These are phyloP conservation scores for Choloepus hoffmanni DNA, from an alignment of 2,113 vertebrate species.

Conservation along the genomic window DNA sequence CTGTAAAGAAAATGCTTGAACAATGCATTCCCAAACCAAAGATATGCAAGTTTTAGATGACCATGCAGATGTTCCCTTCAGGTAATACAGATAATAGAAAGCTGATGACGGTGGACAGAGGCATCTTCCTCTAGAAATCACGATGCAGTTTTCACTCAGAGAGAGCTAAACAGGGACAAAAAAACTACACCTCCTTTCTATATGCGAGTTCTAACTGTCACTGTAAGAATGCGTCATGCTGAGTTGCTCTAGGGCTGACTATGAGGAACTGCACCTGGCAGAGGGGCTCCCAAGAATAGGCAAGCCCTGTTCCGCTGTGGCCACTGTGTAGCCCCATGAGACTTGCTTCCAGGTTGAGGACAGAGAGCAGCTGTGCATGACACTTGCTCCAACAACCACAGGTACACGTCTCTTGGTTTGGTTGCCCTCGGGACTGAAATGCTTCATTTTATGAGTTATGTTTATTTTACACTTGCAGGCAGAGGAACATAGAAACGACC, in stretches of 20 bases:
- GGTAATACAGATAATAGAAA: accelerated
- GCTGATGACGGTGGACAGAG: accelerated
- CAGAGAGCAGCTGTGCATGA: neutral
- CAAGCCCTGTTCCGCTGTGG: neutral
- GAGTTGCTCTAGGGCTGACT: neutral
- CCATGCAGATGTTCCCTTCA: accelerated
- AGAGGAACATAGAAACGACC: neutral
- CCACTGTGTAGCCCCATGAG: neutral
- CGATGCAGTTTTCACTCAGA: neutral
- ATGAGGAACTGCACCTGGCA: neutral
- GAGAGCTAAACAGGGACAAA: neutral
- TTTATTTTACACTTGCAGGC: neutral
- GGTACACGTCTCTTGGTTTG: accelerated
- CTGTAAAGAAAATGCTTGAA: neutral
- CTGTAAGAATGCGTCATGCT: neutral
- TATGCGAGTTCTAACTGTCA: neutral
- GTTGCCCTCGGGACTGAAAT: neutral
- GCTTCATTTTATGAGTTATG: neutral
- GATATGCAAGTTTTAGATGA: neutral
- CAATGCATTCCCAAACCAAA: neutral
- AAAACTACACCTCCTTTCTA: neutral
- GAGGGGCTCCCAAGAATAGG: neutral
- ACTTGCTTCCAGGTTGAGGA: neutral
- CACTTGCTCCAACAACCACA: neutral
- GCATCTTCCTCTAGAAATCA: accelerated